Base-by-base conservation (phyloP, 2,797 vertebrate species). In the Typhlichthys subterraneus region DNA sequence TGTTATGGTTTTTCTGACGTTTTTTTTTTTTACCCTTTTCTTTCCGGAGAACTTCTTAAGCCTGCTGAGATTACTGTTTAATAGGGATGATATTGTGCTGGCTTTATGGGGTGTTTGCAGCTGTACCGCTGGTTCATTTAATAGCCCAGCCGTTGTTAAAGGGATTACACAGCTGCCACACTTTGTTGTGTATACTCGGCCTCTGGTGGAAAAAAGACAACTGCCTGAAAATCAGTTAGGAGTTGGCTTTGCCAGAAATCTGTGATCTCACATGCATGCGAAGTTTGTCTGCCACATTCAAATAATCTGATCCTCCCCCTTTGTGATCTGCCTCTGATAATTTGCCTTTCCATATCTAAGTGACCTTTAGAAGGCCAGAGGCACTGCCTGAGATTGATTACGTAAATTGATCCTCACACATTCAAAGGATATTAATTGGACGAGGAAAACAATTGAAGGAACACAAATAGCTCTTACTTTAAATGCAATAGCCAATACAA, bases 391-490 rank as follows among this genome's bases (percentile, higher is more conserved):
- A 67, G 88, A 91, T 92, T 92, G 91, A 92, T 92, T 91, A 89
- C 87, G 91, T 89, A 81, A 90, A 92, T 92, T 92, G 91, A 92
- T 92, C 82, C 80, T 82, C 84, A 87, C 85, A 86, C 88, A 91
- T 90, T 89, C 88, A 87, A 87, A 88, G 88, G 89, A 90, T 91
- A 91, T 92, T 92, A 92, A 92, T 92, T 92, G 90, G 91, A 90
- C 83, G 85, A 82, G 88, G 87, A 87, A 88, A 88, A 91, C 88
- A 90, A 91, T 84, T 81, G 89, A 88, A 89, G 83, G 85, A 89
- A 91, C 88, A 92, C 87, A 89, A 91, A 87, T 88, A 80, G 83
- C 81, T 88, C 85, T 90, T 84, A 87, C 85, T 87, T 89, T 87
- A 85, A 90, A 88, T 80, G 86, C 75, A 79, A 80, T 77, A 69